Percentiles rank a stretch among this genome's conserved stretches.
Conservation (phyloP, 2,113 vertebrate species). For the Heloderma charlesbogerti region DNA sequence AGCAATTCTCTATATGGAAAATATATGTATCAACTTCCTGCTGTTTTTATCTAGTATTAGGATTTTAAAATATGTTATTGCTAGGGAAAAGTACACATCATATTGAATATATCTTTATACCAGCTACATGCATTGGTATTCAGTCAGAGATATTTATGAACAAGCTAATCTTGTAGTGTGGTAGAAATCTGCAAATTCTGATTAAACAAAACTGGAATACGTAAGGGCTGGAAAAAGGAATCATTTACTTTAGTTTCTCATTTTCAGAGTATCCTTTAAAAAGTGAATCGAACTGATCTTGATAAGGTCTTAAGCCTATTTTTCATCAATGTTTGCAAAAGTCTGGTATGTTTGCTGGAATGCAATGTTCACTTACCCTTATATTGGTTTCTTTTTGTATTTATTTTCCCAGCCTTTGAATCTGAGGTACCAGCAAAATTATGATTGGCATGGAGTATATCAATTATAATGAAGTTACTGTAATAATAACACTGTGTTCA, state of each 20-base stretch:
- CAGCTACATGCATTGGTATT: conserved; percentile 37
- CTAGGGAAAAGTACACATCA: conserved; percentile 24
- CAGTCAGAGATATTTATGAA: conserved; percentile 54
- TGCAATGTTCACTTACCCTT: conserved; percentile 36
- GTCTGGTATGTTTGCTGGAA: conserved; percentile 61
- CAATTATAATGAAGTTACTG: conserved; percentile 7
- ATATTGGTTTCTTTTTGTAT: background rate
- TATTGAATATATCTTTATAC: conserved; percentile 1
- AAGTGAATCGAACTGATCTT: conserved; percentile 53
- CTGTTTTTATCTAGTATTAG: background rate
- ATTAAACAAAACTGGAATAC: conserved; percentile 46
- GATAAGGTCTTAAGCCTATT: conserved; percentile 58
- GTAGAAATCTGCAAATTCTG: conserved; percentile 57
- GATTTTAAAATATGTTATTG: conserved; percentile 18
- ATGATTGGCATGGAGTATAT: background rate
- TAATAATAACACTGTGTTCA: background rate
- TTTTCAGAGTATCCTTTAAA: conserved; percentile 26
- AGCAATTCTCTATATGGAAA: background rate
- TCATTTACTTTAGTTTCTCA: conserved; percentile 41
- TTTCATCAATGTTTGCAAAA: conserved; percentile 61
- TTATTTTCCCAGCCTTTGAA: background rate
- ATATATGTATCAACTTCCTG: background rate
- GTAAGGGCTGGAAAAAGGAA: conserved; percentile 49
- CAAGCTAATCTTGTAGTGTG: conserved; percentile 21
- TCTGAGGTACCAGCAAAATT: background rate